These are phyloP conservation scores for Dynastes maya DNA, from an alignment of 2,888 invertebrate genomes.

Conservation along the genomic window DNA sequence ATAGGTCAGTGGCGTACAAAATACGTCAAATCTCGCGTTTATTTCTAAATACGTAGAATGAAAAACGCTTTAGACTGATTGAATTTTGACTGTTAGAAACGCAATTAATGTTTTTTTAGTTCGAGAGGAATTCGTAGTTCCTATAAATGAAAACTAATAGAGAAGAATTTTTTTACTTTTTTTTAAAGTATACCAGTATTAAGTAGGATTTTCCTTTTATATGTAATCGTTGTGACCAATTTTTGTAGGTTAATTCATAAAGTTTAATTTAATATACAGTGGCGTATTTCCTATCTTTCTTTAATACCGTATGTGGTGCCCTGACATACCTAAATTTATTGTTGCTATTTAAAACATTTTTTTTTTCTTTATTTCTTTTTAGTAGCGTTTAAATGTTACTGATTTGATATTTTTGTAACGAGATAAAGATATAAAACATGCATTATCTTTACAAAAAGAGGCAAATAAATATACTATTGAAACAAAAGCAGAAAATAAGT, in stretches of 20 bases:
- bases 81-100: too few relatives aligned
- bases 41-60: too few relatives aligned
- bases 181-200: slow-evolving; percentile 2
- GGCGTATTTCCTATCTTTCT: background rate
- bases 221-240: too few relatives aligned
- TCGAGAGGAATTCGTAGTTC: background rate
- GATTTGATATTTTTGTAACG: background rate
- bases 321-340: background rate
- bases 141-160: background rate
- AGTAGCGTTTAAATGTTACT: background rate
- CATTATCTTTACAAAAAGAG: slow-evolving; percentile 44
- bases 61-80: too few relatives aligned
- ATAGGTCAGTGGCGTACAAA: background rate
- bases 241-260: too few relatives aligned
- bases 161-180: background rate
- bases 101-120: too few relatives aligned
- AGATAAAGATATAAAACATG: slow-evolving; percentile 4
- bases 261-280: background rate
- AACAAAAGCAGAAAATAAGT: background rate
- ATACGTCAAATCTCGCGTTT: background rate
- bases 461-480: background rate
- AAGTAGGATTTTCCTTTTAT: background rate
- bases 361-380: too few relatives aligned
- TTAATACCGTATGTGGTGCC: background rate
- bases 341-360: too few relatives aligned